phyloP scores from a whole-genome alignment of 1,140 invertebrate species.

The Phymorhynchus buccinoides region DNA sequence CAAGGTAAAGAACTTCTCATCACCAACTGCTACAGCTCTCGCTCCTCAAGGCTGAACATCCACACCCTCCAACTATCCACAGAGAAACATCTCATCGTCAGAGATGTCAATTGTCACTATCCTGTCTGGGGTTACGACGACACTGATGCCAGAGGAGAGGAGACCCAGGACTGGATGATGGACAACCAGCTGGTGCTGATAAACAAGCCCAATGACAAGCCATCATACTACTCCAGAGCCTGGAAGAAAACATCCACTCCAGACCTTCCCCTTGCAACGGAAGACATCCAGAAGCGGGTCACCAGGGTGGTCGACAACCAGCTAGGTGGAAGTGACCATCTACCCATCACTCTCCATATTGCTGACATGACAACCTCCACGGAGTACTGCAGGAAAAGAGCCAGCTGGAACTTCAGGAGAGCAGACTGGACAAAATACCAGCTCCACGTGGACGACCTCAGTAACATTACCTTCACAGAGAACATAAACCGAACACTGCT shows the following conservation, averaged over 20 bases:
- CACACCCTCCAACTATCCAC: neutral
- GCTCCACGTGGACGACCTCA: neutral
- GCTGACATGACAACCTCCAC: neutral
- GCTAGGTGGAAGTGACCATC: slow-evolving; percentile 6
- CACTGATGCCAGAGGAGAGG: no score
- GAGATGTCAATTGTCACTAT: neutral
- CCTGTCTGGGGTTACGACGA: neutral
- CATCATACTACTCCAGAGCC: no score
- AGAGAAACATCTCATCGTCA: neutral
- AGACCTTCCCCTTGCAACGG: neutral
- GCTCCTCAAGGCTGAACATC: neutral
- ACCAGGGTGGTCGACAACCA: neutral
- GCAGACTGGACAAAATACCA: neutral
- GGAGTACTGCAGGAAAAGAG: neutral
- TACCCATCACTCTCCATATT: neutral
- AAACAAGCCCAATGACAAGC: no score
- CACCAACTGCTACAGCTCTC: neutral
- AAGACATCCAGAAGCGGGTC: neutral
- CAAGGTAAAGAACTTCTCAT: neutral
- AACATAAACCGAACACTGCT: neutral
- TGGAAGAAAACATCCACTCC: no score
- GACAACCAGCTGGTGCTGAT: no score
- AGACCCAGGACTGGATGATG: no score
- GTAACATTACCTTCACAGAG: neutral
- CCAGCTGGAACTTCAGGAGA: slow-evolving; percentile 18